phyloP scores from a whole-genome alignment of 1,140 invertebrate genomes.

The Anthonomus grandis region DNA sequence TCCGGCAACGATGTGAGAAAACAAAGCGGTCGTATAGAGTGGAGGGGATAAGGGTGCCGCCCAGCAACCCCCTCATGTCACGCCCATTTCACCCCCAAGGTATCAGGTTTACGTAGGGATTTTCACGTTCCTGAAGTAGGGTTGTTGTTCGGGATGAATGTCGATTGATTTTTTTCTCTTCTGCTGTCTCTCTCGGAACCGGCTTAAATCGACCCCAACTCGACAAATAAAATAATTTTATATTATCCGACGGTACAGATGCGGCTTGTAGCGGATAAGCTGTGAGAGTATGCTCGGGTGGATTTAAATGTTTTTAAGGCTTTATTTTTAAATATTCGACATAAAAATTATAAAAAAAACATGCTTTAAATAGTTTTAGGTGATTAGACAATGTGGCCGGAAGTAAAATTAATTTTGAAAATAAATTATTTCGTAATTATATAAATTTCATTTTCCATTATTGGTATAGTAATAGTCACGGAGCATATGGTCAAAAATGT shows the following conservation, averaged over 20 bases:
- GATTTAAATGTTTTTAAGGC: too few species aligned
- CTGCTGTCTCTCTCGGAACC: conserved; percentile 15
- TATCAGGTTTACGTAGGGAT: conserved; percentile 41
- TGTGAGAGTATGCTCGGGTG: conserved; percentile 4
- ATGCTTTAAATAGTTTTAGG: conserved; percentile 7
- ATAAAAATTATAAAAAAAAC: conserved; percentile 16
- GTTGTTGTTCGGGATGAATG: conserved; percentile 36
- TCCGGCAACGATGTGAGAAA: conserved; percentile 47
- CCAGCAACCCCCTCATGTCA: conserved; percentile 19
- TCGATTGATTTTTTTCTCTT: conserved; percentile 38
- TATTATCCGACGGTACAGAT: conserved; percentile 18
- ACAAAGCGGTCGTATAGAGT: conserved; percentile 45
- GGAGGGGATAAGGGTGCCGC: conserved; percentile 16
- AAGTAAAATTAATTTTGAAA: not conserved
- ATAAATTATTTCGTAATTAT: conserved; percentile 1
- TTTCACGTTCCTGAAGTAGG: conserved; percentile 39
- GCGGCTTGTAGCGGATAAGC: conserved; percentile 11
- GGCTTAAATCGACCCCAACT: conserved; percentile 24
- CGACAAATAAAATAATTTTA: conserved; percentile 27
- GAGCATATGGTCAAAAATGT: too few species aligned
- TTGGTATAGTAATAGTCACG: too few species aligned
- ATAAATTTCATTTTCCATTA: too few species aligned
- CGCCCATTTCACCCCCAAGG: conserved; percentile 40
- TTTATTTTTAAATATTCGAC: too few species aligned
- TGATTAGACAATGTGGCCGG: not conserved